Evolutionary conservation across 2,888 invertebrate genomes (phyloP), one percentile per base, ranked within the genome.

Genomic region (Agapetus fuscipes): DNA sequence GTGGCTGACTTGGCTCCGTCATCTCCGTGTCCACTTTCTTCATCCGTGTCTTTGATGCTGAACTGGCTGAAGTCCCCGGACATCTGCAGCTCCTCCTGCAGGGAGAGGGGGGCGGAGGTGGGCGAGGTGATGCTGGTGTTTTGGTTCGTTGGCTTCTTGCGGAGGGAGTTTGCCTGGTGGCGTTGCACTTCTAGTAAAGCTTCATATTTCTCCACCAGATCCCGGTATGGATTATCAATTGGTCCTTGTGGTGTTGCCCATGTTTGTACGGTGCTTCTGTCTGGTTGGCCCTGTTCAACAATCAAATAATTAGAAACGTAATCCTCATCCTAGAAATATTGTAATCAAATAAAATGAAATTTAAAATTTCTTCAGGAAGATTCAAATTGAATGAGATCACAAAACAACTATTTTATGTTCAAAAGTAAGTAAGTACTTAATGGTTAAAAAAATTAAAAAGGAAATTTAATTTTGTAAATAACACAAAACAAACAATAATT

Each of bases 161-260:
- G 61, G 49, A 66, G 65, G 47, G 65, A 71, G 53, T 64, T 72
- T 32, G 71, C 70, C 39, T 80, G 75, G 43, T 77, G 74, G 48
- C 80, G 66, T 55, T 86, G 84, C 27, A 85, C 81, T 56, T 84
- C 82, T 17, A 86, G 63, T 36, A 88, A 66, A 17, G 86, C 86
- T 61, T 88, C 86, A 58, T 87, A 89, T 58, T 88, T 88, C 58
- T 86, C 84, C 35, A 87, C 85, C 50, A 89, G 66, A 39, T 80
- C 83, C 54, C 83, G 74, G 61, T 87, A 88, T 0, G 83, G 80
- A 59, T 84, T 84, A 46, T 70, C 72, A 50, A 66, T 66, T 45
- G 65, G 65, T 15, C 37, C 31, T 14, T 16, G 27, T 3, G 41
- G 41, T 15, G 30, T 46, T 13, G 45, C 41, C 46, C 48, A 48